Conservation (phyloP, 2,797 vertebrate species). For the Muraenolepis orangiensis region DNA sequence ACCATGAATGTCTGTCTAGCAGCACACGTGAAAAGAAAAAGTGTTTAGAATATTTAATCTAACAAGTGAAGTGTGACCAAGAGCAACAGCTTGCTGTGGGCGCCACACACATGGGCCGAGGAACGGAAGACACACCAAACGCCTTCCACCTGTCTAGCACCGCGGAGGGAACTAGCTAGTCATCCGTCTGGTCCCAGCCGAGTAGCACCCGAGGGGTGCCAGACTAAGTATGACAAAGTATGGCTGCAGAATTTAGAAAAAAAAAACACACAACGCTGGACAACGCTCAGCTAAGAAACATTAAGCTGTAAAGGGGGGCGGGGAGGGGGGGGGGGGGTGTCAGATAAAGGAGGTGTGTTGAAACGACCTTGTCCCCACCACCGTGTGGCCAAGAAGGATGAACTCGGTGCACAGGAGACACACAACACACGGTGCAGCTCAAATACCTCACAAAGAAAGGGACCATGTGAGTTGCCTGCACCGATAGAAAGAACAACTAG, state of each 20-base stretch:
- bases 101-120: conserved; percentile 41
- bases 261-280: conserved; percentile 35
- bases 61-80: neutral
- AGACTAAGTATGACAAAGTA: conserved; percentile 59
- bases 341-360: conserved; percentile 9
- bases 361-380: conserved; percentile 26
- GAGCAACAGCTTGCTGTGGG: conserved; percentile 54
- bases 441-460: conserved; percentile 45
- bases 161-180: conserved; percentile 60
- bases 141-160: conserved; percentile 70
- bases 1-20: conserved; percentile 24
- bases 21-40: conserved; percentile 25
- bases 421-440: conserved; percentile 55
- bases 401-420: conserved; percentile 40
- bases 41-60: conserved; percentile 4
- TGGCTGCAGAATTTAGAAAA: conserved; percentile 49
- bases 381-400: conserved; percentile 32
- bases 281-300: conserved; percentile 24
- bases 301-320: conserved; percentile 20
- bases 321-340: conserved; percentile 23
- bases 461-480: conserved; percentile 62
- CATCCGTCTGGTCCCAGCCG: conserved; percentile 63
- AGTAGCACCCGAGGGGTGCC: conserved; percentile 64
- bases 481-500: conserved; percentile 29
- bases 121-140: conserved; percentile 45